A percentile compares a stretch with the other conserved stretches of the same genome.
Evolutionary conservation across 2,797 vertebrate species (phyloP).

Genomic region (Antrozous pallidus): DNA sequence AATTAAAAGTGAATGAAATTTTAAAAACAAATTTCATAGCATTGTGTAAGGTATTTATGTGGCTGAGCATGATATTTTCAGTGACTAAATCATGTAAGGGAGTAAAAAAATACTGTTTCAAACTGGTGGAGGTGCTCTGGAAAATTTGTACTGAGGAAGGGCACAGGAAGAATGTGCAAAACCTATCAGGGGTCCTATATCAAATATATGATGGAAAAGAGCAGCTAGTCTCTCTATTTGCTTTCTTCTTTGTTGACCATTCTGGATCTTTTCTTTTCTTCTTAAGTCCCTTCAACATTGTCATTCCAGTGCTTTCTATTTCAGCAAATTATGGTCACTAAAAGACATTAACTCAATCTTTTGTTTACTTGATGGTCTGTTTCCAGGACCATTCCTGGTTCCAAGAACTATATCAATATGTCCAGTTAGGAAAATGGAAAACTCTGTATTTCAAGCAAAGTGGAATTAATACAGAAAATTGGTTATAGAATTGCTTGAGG

Average conservation of each 20-base stretch:
- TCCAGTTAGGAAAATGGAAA: neutral
- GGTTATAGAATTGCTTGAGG: neutral
- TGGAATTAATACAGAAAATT: neutral
- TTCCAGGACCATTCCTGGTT: neutral
- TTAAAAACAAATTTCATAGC: neutral
- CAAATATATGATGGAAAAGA: neutral
- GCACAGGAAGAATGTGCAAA: neutral
- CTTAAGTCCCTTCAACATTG: neutral
- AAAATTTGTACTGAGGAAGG: neutral
- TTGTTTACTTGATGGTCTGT: neutral
- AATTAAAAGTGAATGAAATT: neutral
- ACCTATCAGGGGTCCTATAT: neutral
- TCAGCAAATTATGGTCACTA: neutral
- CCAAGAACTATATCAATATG: neutral
- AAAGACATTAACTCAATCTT: neutral
- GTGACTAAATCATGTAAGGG: neutral
- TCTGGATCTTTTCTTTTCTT: neutral
- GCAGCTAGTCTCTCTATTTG: neutral
- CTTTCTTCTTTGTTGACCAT: neutral
- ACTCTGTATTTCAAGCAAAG: neutral
- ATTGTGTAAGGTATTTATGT: neutral
- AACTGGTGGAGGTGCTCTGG: neutral
- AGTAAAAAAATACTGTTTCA: neutral
- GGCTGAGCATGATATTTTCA: neutral
- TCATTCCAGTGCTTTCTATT: neutral